Conservation (phyloP, 2,888 invertebrate species). For the Lasioglossum leucozonium region DNA sequence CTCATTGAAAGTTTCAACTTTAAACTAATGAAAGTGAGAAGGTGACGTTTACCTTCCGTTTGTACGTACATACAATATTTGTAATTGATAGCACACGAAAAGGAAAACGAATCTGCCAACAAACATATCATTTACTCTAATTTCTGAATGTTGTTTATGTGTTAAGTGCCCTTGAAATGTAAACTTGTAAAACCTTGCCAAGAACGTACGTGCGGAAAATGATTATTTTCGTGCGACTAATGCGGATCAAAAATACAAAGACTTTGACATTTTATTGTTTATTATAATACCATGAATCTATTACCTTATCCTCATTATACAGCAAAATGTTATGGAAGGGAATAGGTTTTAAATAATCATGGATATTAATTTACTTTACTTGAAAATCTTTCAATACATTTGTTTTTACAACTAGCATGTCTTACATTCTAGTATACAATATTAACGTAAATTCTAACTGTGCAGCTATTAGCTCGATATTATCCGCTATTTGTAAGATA, state of each 20-base stretch:
- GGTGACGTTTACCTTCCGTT: conserved; percentile 28
- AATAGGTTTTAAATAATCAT: not conserved
- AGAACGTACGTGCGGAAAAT: conserved; percentile 3
- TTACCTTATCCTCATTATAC: not conserved
- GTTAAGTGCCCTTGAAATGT: conserved; percentile 58
- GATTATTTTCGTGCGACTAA: conserved; percentile 18
- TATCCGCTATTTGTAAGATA: too few species aligned
- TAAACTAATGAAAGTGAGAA: conserved; percentile 29
- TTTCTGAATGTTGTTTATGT: conserved; percentile 51
- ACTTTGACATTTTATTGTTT: conserved; percentile 41
- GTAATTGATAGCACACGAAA: conserved; percentile 44
- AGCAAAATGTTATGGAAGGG: too few species aligned
- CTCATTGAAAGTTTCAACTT: conserved; percentile 17
- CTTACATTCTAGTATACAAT: too few species aligned
- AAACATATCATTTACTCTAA: conserved; percentile 67
- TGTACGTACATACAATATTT: conserved; percentile 31
- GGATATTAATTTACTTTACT: too few species aligned
- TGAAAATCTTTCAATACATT: too few species aligned
- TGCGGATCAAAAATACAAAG: conserved; percentile 47
- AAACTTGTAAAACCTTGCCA: conserved; percentile 34
- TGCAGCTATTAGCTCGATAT: too few species aligned
- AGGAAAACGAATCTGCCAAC: conserved; percentile 59
- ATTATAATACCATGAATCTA: not conserved
- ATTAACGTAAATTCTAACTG: too few species aligned
- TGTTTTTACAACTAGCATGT: too few species aligned